phyloP scores from a whole-genome alignment of 2,888 invertebrate genomes.

The Callosobruchus maculatus region DNA sequence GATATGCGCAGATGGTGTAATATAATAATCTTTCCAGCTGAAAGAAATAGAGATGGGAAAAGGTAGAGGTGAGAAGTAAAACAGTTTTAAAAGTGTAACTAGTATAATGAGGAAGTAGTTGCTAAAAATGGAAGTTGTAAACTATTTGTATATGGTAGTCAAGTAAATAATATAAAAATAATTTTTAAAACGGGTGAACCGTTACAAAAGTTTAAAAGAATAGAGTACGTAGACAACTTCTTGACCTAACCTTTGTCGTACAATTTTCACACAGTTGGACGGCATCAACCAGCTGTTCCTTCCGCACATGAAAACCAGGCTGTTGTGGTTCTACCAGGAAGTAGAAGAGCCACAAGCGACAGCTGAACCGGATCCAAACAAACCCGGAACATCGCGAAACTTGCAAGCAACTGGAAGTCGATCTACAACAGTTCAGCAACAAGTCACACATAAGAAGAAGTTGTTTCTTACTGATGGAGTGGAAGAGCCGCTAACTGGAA shows the following conservation, averaged over 20 bases:
- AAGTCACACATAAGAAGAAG: constrained; percentile 67
- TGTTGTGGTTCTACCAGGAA: constrained; percentile 88
- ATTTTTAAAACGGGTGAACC: too few species aligned
- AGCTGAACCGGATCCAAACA: constrained; percentile 34
- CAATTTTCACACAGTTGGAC: constrained; percentile 59
- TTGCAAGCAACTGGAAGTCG: constrained; percentile 42
- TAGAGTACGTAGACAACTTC: neutral
- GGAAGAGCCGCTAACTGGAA: constrained; percentile 74
- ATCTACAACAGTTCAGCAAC: constrained; percentile 40
- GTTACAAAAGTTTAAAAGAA: too few species aligned
- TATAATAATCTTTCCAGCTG: too few species aligned
- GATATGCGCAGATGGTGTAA: too few species aligned
- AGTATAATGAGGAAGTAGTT: too few species aligned
- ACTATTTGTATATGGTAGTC: too few species aligned
- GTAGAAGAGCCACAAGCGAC: constrained; percentile 57
- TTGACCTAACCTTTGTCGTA: too few species aligned
- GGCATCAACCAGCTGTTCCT: constrained; percentile 84
- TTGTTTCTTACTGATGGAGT: constrained; percentile 83
- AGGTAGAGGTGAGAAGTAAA: too few species aligned
- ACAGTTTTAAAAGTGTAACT: too few species aligned
- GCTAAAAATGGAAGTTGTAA: too few species aligned
- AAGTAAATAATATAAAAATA: too few species aligned
- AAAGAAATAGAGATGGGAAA: too few species aligned
- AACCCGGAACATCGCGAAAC: constrained; percentile 40
- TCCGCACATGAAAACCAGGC: constrained; percentile 79